A percentile compares a stretch with the other conserved stretches of the same genome.
These are phyloP conservation scores for Monodelphis domestica DNA, from an alignment of 2,797 vertebrate genomes.

Conservation along the genomic window DNA sequence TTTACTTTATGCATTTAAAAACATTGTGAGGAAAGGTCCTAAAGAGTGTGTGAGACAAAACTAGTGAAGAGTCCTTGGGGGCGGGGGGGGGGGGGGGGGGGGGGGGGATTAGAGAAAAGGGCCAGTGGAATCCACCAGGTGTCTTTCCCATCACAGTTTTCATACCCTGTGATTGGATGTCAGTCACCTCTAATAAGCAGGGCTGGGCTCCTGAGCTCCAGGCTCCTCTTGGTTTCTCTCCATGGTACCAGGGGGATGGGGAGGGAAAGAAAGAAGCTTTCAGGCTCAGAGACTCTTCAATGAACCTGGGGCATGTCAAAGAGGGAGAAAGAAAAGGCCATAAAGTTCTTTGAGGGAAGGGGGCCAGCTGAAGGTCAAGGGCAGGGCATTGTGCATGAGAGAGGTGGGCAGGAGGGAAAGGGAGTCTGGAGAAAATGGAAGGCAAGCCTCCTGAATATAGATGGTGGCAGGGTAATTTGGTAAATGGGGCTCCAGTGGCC, in stretches of 20 bases:
- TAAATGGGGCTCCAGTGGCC: background rate
- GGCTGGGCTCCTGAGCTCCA: no score
- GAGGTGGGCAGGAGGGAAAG: background rate
- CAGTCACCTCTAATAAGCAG: no score
- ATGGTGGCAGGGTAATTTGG: background rate
- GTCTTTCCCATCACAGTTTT: conserved; percentile 18
- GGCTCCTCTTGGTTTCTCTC: no score
- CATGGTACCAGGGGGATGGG: background rate
- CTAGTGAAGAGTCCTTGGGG: no score
- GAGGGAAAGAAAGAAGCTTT: background rate
- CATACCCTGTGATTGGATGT: background rate
- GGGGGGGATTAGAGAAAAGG: background rate
- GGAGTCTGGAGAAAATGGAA: conserved; percentile 3
- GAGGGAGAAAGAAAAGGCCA: background rate
- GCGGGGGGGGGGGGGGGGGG: no score
- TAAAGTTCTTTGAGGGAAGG: background rate
- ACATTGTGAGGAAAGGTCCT: no score
- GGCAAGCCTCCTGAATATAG: background rate
- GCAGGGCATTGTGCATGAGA: background rate
- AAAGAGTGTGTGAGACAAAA: no score
- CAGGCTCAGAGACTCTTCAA: background rate
- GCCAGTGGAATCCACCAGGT: background rate
- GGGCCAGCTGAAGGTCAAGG: background rate
- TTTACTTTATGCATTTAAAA: no score
- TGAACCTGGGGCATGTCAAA: background rate